phyloP scores from a whole-genome alignment of 2,797 vertebrate genomes.

The Lepilemur septentrionalis region DNA sequence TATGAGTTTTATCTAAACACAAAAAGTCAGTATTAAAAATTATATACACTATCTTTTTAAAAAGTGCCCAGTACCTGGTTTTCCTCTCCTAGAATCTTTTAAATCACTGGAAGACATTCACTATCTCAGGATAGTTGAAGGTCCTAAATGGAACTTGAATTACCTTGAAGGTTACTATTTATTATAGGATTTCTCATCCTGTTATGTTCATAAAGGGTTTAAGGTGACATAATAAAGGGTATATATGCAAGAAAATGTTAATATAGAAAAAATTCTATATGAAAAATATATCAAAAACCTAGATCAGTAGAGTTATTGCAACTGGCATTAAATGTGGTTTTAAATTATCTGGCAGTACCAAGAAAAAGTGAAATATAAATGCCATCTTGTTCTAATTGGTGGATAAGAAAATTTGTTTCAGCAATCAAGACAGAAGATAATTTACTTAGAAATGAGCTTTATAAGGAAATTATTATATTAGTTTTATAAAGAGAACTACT shows the following conservation, averaged over 20 bases:
- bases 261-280: not conserved
- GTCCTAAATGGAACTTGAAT: not conserved
- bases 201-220: not conserved
- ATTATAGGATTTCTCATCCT: not conserved
- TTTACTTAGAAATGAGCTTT: not conserved
- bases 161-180: not conserved
- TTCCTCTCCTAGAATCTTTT: constrained; percentile 54
- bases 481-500: not conserved
- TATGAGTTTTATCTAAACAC: constrained; percentile 70
- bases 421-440: not conserved
- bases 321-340: not conserved
- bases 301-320: not conserved
- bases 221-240: not conserved
- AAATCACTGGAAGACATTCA: not conserved
- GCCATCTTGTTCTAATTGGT: not conserved
- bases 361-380: not conserved
- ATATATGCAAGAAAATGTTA: not conserved
- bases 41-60: constrained; percentile 69
- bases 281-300: not conserved
- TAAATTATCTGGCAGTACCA: not conserved
- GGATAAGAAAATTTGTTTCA: not conserved
- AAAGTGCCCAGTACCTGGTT: constrained; percentile 63
- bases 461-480: not conserved
- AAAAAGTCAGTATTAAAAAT: constrained; percentile 61
- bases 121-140: not conserved